Percentiles rank a stretch among this genome's conserved stretches.
Conservation (phyloP, 2,888 invertebrate genomes). For the Noctua comes region DNA sequence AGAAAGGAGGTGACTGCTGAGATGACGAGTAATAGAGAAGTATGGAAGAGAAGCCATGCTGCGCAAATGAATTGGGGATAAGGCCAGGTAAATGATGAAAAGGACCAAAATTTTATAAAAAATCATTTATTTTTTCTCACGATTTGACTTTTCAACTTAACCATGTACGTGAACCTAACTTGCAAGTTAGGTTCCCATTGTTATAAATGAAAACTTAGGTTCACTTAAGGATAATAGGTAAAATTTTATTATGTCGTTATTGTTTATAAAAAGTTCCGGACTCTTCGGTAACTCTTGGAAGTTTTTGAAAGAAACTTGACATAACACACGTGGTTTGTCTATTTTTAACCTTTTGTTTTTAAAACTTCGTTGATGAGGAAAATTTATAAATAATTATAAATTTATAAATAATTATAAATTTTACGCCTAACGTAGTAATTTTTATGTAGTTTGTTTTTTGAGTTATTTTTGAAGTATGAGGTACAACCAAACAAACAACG, state of each 20-base stretch:
- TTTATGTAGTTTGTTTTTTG: not conserved
- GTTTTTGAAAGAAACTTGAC: not conserved
- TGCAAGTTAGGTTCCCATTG: not conserved
- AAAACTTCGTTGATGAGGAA: not conserved
- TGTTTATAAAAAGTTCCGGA: not conserved
- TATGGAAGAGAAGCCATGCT: not conserved
- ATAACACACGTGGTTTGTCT: not conserved
- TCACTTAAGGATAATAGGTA: not conserved
- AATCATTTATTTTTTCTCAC: not conserved
- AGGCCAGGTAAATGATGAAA: not conserved
- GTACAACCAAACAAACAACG: not conserved
- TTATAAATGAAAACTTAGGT: not conserved
- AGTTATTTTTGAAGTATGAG: not conserved
- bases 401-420: too few species aligned
- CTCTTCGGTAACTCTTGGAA: not conserved
- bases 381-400: not conserved
- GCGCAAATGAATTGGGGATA: not conserved
- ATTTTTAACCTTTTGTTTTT: not conserved
- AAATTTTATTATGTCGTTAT: not conserved
- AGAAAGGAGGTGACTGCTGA: too few species aligned
- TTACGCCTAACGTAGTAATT: too few species aligned
- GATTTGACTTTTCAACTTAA: not conserved
- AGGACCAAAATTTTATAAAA: too few species aligned
- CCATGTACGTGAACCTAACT: too few species aligned
- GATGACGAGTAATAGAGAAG: not conserved